Conservation (phyloP, 2,797 vertebrate species). For the Lycodopsis pacificus region DNA sequence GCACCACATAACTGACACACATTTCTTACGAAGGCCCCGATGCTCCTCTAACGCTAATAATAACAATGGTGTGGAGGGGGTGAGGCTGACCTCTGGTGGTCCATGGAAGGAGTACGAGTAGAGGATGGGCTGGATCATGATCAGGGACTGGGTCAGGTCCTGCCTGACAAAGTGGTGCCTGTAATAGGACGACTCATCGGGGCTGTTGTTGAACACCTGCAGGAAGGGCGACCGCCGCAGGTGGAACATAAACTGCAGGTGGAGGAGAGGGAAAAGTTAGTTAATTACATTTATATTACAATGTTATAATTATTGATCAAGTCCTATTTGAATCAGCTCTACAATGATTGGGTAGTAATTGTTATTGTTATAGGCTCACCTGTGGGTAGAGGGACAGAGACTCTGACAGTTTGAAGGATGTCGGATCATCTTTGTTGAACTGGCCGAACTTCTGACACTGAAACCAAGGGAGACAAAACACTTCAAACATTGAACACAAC, state of each 20-base stretch:
- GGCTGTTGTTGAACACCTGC: conserved; percentile 98
- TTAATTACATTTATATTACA: background rate
- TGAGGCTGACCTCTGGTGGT: conserved; percentile 93
- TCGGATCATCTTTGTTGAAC: conserved; percentile 96
- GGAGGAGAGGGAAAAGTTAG: background rate
- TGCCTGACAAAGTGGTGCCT: conserved; percentile 96
- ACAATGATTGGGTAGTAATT: background rate
- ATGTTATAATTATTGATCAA: background rate
- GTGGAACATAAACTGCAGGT: conserved; percentile 96
- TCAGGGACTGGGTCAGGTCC: conserved; percentile 97
- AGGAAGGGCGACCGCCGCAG: conserved; percentile 96
- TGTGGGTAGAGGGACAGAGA: conserved; percentile 98
- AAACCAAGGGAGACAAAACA: conserved; percentile 51
- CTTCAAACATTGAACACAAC: conserved; percentile 1
- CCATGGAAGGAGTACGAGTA: conserved; percentile 98
- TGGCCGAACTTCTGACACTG: conserved; percentile 99
- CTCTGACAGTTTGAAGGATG: conserved; percentile 94
- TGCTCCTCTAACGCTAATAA: background rate
- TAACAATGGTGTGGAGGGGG: conserved; percentile 12
- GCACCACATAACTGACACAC: background rate
- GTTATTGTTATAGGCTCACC: conserved; percentile 79
- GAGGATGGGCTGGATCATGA: conserved; percentile 98
- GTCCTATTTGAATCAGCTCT: background rate
- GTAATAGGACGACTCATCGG: conserved; percentile 96
- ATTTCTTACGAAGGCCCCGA: background rate